Conservation (phyloP, 2,797 vertebrate genomes). For the Danionella dracula region DNA sequence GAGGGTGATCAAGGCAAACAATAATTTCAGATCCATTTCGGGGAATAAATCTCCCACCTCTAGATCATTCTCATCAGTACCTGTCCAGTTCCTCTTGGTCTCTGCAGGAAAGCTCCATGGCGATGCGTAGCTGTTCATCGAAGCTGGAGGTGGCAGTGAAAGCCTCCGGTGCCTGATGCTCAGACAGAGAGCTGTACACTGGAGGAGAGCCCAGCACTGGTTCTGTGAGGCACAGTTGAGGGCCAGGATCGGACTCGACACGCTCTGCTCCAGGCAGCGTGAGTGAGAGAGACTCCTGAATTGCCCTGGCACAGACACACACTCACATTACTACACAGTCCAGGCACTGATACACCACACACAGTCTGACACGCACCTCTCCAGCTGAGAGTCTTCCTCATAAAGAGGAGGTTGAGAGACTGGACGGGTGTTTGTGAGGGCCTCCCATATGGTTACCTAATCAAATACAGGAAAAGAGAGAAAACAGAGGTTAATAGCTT, state of each 20-base stretch:
- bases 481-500: neutral
- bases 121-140: slow-evolving; percentile 87
- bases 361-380: slow-evolving; percentile 67
- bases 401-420: slow-evolving; percentile 70
- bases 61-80: slow-evolving; percentile 51
- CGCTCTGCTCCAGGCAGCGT: slow-evolving; percentile 65
- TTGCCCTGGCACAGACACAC: slow-evolving; percentile 67
- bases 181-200: slow-evolving; percentile 57
- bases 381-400: slow-evolving; percentile 83
- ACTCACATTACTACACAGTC: neutral
- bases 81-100: slow-evolving; percentile 85
- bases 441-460: slow-evolving; percentile 95
- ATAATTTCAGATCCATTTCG: too few species aligned
- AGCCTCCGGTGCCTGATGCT: slow-evolving; percentile 53
- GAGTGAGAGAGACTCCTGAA: slow-evolving; percentile 87
- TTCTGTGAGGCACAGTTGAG: slow-evolving; percentile 57
- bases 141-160: slow-evolving; percentile 69
- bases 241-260: slow-evolving; percentile 56
- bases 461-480: slow-evolving; percentile 1
- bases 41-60: too few species aligned
- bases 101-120: slow-evolving; percentile 85
- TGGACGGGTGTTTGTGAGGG: slow-evolving; percentile 85
- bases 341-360: neutral
- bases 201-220: slow-evolving; percentile 57
- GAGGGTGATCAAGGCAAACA: too few species aligned